Conservation (phyloP, 2,888 invertebrate species). For the Hirtodrosophila trivittata region DNA sequence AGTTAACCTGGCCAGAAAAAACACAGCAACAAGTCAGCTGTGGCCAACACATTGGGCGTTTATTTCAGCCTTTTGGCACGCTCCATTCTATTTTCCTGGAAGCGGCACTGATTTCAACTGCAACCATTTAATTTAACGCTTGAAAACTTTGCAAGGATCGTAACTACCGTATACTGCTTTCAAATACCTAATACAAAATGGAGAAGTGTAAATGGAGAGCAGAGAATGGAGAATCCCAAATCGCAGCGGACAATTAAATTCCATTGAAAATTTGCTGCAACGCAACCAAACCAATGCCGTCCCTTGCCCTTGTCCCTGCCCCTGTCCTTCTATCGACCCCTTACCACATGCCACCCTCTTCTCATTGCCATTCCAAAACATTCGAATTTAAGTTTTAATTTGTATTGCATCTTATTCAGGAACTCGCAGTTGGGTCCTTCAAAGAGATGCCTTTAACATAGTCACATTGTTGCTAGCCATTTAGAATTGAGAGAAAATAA, state of each 20-base stretch:
- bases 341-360: not conserved
- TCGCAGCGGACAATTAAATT: constrained; percentile 68
- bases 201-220: not conserved
- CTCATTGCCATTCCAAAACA: constrained; percentile 2
- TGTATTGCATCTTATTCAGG: constrained; percentile 20
- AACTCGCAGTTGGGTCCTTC: not conserved
- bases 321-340: not conserved
- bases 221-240: constrained; percentile 6
- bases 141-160: constrained; percentile 43
- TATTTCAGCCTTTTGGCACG: constrained; percentile 3
- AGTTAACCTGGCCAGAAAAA: constrained; percentile 24
- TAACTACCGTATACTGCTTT: constrained; percentile 23
- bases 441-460: constrained; percentile 5
- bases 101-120: constrained; percentile 50
- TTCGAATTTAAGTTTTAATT: constrained; percentile 46
- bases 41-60: constrained; percentile 32
- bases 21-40: constrained; percentile 43
- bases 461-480: constrained; percentile 26
- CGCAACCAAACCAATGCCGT: constrained; percentile 9
- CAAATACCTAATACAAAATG: constrained; percentile 13
- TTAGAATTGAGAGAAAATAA: constrained; percentile 32
- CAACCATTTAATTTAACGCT: constrained; percentile 72
- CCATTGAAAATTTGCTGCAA: constrained; percentile 54
- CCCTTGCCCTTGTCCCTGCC: not conserved
- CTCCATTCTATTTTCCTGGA: not conserved